Percentiles rank a stretch among this genome's conserved stretches.
These are phyloP conservation scores for Monopis laevigella DNA, from an alignment of 2,888 invertebrate species.

Conservation along the genomic window DNA sequence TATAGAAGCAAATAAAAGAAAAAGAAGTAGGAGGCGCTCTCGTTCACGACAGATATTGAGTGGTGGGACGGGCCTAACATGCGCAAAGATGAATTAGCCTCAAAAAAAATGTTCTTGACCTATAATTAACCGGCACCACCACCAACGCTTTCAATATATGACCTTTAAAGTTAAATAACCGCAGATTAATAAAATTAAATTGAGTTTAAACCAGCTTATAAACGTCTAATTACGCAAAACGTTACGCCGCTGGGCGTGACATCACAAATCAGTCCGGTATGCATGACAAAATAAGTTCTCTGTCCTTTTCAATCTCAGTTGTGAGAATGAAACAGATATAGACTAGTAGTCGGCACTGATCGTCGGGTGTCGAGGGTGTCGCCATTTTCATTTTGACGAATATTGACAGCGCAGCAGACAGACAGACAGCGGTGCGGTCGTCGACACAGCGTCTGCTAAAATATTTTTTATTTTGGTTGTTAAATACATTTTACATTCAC, in stretches of 20 bases:
- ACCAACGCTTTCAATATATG: conserved; percentile 49
- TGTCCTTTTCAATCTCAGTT: conserved; percentile 31
- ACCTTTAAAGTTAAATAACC: conserved; percentile 48
- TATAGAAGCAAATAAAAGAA: conserved; percentile 58
- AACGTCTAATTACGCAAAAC: conserved; percentile 64
- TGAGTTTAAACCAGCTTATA: conserved; percentile 56
- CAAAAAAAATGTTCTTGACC: conserved; percentile 33
- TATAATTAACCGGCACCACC: conserved; percentile 44
- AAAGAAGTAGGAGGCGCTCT: conserved; percentile 62
- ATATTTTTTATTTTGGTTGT: conserved; percentile 65
- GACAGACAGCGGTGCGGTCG: conserved; percentile 51
- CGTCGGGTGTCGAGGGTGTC: conserved; percentile 71
- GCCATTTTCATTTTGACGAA: conserved; percentile 79
- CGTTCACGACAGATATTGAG: conserved; percentile 61
- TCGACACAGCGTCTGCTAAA: conserved; percentile 52
- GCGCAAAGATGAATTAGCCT: conserved; percentile 56
- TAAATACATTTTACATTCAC: conserved; percentile 36
- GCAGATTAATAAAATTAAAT: conserved; percentile 60
- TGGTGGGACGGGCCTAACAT: conserved; percentile 65
- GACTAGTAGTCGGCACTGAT: conserved; percentile 50
- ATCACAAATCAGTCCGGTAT: conserved; percentile 59
- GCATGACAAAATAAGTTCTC: conserved; percentile 38
- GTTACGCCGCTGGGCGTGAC: conserved; percentile 68
- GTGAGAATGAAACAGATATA: conserved; percentile 31
- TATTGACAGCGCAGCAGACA: conserved; percentile 74